These are phyloP conservation scores for Nomada flava DNA, from an alignment of 2,888 invertebrate species.

Conservation along the genomic window DNA sequence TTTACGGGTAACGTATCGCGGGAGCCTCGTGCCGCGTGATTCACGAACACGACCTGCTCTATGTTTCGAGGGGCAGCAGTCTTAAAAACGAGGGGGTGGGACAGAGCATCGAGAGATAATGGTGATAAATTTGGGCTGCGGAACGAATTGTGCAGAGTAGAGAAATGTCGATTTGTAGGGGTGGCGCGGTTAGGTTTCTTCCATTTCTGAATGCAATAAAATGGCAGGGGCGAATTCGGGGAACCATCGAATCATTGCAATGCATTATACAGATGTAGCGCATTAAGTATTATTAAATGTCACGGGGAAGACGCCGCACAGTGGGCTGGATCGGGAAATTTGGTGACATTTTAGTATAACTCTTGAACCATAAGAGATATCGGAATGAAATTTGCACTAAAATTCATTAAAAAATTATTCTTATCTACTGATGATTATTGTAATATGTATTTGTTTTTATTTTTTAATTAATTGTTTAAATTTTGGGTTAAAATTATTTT, in stretches of 20 bases:
- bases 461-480: no score
- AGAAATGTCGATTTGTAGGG: not conserved
- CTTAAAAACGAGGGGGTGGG: not conserved
- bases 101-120: not conserved
- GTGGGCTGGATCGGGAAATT: no score
- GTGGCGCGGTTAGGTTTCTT: not conserved
- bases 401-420: no score
- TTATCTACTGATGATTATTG: no score
- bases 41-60: conserved; percentile 20
- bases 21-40: conserved; percentile 18
- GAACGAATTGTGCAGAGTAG: not conserved
- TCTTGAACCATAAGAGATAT: no score
- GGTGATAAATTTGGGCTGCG: not conserved
- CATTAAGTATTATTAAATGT: not conserved
- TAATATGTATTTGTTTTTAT: no score
- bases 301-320: conserved; percentile 15
- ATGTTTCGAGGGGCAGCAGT: conserved; percentile 15
- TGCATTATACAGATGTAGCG: no score
- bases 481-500: no score
- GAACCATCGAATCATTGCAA: conserved; percentile 2
- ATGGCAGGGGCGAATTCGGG: not conserved
- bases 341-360: no score
- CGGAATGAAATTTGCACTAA: no score
- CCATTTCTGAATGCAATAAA: conserved; percentile 3
- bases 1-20: conserved; percentile 30